Evolutionary conservation across 2,888 invertebrate genomes (phyloP), one percentile per base, ranked within the genome.

Genomic region (Stenodema calcarata): DNA sequence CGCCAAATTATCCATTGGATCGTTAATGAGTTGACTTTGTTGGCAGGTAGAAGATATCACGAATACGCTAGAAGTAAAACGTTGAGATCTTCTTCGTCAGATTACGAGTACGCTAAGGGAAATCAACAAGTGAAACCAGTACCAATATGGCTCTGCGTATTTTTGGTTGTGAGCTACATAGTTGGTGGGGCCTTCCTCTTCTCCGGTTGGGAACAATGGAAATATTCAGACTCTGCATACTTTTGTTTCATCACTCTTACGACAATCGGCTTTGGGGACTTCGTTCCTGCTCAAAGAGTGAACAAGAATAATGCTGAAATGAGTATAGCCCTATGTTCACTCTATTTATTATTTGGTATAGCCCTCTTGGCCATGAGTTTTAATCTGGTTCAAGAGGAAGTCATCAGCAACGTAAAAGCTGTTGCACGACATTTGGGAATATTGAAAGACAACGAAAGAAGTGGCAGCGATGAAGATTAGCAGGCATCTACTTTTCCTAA

Each of bases 331-430:
- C 93, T 98, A 84, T 98, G 97, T 90, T 97, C 97, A 0, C 92
- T 98, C 86, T 99, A 99, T 92, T 92, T 99, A 88, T 93, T 99
- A 70, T 98, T 98, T 91, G 98, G 98, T 9, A 98, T 98, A 90
- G 97, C 98, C 0, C 92, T 98, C 75, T 92, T 98, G 89, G 98
- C 98, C 41, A 99, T 98, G 98, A 97, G 97, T 90, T 98, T 98
- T 92, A 98, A 98, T 92, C 92, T 98, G 90, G 98, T 98, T 73
- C 98, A 98, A 91, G 97, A 97, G 91, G 97, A 98, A 91, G 97
- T 98, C 12, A 96, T 97, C 88, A 95, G 95, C 87, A 96, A 96
- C 90, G 97, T 97, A 6, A 96, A 97, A 90, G 94, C 95, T 88
- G 94, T 98, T 11, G 98, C 97, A 28, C 95, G 95, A 89, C 94